These are phyloP conservation scores for Melanerpes formicivorus DNA, from an alignment of 2,113 vertebrate species.

Conservation along the genomic window DNA sequence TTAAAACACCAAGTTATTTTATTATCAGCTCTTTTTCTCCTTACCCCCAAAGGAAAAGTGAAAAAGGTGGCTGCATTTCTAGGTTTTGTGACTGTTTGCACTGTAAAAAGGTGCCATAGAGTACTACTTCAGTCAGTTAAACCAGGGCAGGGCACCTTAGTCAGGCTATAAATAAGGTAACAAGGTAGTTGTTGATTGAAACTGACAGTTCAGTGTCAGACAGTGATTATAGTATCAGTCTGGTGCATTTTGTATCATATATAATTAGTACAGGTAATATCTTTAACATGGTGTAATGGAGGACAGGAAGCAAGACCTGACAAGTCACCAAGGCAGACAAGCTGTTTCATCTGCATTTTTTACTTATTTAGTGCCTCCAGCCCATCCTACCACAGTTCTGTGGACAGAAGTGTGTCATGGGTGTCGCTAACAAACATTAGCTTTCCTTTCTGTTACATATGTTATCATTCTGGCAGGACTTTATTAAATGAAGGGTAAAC, in stretches of 20 bases:
- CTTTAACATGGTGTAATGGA: not conserved
- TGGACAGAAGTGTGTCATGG: not conserved
- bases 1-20: not conserved
- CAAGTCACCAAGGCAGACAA: not conserved
- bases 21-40: not conserved
- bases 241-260: not conserved
- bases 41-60: not conserved
- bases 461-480: not conserved
- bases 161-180: not conserved
- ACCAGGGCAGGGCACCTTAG: not conserved
- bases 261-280: not conserved
- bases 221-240: not conserved
- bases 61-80: not conserved
- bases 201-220: not conserved
- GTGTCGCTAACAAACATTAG: not conserved
- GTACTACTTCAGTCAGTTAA: not conserved
- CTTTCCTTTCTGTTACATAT: not conserved
- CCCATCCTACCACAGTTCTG: not conserved
- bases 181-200: not conserved
- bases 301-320: not conserved
- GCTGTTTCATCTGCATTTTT: not conserved
- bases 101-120: not conserved
- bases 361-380: not conserved
- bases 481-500: not conserved
- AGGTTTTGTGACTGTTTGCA: not conserved